These are phyloP conservation scores for Raphicerus campestris DNA, from an alignment of 2,113 vertebrate species.

Conservation along the genomic window DNA sequence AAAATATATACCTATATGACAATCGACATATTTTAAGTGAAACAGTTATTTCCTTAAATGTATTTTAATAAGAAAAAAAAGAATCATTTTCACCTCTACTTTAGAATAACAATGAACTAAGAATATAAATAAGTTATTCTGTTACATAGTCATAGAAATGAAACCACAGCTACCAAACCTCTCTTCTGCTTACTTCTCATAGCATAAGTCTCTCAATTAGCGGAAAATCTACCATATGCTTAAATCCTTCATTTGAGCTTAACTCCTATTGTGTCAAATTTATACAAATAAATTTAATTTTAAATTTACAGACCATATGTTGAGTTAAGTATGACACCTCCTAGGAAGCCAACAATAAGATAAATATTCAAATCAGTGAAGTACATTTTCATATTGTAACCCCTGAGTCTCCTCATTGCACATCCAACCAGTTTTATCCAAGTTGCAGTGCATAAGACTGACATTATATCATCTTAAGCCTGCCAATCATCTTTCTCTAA, in stretches of 20 bases:
- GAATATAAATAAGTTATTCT: background rate
- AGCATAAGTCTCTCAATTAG: constrained; percentile 28
- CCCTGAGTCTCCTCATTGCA: constrained; percentile 34
- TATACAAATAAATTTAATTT: constrained; percentile 73
- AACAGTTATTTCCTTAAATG: background rate
- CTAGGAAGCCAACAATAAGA: constrained; percentile 58
- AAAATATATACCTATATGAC: background rate
- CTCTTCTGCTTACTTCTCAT: background rate
- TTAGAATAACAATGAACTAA: background rate
- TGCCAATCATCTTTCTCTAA: constrained; percentile 43
- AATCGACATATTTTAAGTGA: background rate
- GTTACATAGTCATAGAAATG: constrained; percentile 10
- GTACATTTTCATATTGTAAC: constrained; percentile 37
- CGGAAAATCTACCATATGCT: constrained; percentile 61
- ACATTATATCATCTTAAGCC: background rate
- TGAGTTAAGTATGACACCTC: constrained; percentile 60
- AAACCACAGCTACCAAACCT: background rate
- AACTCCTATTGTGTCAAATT: constrained; percentile 67
- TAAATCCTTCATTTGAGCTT: constrained; percentile 41
- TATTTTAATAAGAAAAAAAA: background rate
- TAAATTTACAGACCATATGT: constrained; percentile 69
- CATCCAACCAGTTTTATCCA: constrained; percentile 33
- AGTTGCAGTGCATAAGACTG: background rate
- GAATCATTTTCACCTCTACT: background rate
- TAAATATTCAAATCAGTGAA: constrained; percentile 65